A percentile compares a stretch with the other conserved stretches of the same genome.
These are phyloP conservation scores for Drosophila ohnishii DNA, from an alignment of 1,140 invertebrate genomes.

Conservation along the genomic window DNA sequence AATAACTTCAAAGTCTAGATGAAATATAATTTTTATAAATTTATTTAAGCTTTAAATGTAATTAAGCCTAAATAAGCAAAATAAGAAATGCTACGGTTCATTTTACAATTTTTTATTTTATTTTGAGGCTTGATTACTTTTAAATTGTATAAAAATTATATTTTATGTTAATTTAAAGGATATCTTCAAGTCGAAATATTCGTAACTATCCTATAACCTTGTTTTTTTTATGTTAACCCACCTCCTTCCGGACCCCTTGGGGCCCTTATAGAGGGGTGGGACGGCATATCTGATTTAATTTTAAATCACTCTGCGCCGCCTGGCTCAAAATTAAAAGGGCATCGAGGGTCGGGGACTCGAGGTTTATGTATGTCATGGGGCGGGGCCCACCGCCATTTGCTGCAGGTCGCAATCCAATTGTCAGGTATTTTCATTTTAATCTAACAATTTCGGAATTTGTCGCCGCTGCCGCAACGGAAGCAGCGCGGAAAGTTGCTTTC, in stretches of 20 bases:
- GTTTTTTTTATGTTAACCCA: background rate
- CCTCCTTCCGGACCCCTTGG: background rate
- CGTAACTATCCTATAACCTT: background rate
- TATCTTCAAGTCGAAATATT: background rate
- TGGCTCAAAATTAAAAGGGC: slow-evolving; percentile 61
- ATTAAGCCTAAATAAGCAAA: too few species aligned
- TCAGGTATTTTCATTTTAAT: slow-evolving; percentile 78
- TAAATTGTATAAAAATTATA: background rate
- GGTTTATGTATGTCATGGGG: slow-evolving; percentile 1
- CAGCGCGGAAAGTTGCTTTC: slow-evolving; percentile 12
- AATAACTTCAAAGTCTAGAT: too few species aligned
- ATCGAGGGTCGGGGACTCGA: background rate
- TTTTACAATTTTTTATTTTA: too few species aligned
- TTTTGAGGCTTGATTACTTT: background rate
- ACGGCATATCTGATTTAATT: slow-evolving; percentile 67
- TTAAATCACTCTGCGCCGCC: slow-evolving; percentile 68
- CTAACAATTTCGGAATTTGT: slow-evolving; percentile 73
- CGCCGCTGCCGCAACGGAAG: slow-evolving; percentile 33
- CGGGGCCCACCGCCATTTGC: slow-evolving; percentile 50
- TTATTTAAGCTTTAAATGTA: too few species aligned
- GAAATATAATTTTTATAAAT: too few species aligned
- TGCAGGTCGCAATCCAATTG: slow-evolving; percentile 70
- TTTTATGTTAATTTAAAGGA: background rate
- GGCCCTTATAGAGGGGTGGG: background rate
- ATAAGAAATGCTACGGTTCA: too few species aligned